These are phyloP conservation scores for Aplocera efformata DNA, from an alignment of 2,888 invertebrate genomes.

Conservation along the genomic window DNA sequence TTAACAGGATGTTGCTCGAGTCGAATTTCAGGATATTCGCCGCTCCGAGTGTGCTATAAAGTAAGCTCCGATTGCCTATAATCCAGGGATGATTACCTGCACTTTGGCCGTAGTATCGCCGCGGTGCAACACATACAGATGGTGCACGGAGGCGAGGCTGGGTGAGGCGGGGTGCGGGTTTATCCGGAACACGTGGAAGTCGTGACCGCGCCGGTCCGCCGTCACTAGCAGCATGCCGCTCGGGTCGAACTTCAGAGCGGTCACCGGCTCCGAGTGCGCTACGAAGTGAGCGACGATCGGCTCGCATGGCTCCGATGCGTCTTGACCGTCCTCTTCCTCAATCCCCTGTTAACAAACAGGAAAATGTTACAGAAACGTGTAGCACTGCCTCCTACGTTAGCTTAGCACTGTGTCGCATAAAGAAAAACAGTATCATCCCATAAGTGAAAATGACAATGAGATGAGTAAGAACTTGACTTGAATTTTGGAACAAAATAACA, in stretches of 20 bases:
- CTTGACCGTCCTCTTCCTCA: constrained; percentile 79
- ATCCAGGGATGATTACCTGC: constrained; percentile 65
- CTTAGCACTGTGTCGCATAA: too few relatives aligned
- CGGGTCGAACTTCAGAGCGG: constrained; percentile 93
- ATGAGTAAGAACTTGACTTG: too few relatives aligned
- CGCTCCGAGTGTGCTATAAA: background rate
- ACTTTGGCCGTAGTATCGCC: constrained; percentile 98
- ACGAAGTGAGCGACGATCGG: constrained; percentile 92
- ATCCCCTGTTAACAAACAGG: constrained; percentile 45
- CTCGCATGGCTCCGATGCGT: constrained; percentile 84
- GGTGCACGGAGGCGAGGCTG: constrained; percentile 93
- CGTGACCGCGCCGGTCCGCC: constrained; percentile 95
- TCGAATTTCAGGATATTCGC: too few relatives aligned
- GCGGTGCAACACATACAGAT: constrained; percentile 95
- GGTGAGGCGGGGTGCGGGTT: constrained; percentile 95
- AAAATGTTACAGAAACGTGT: too few relatives aligned
- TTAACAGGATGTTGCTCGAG: too few relatives aligned
- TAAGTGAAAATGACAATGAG: too few relatives aligned
- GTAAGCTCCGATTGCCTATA: background rate
- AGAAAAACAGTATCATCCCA: too few relatives aligned
- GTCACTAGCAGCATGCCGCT: constrained; percentile 94
- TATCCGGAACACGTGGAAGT: constrained; percentile 97
- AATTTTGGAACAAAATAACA: too few relatives aligned
- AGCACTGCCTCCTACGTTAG: too few relatives aligned
- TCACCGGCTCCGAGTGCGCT: constrained; percentile 93